Evolutionary conservation across 2,888 invertebrate species (phyloP), one percentile per base, ranked within the genome.

Genomic region (Galerucella pusilla): DNA sequence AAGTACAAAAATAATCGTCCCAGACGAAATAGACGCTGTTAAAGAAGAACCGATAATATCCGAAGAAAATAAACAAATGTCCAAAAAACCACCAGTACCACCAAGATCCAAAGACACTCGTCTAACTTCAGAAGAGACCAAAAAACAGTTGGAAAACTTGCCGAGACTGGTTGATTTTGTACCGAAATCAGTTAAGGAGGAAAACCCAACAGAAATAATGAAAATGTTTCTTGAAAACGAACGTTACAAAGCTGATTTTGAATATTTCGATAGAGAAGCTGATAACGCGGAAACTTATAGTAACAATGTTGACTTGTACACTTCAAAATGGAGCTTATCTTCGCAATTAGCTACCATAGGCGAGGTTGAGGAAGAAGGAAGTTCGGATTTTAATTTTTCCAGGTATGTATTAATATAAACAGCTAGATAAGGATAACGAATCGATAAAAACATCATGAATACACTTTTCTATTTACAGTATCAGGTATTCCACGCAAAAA

Each of bases 161-260:
- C 94, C 93, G 14, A 90, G 94, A 66, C 87, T 94, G 7, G 93
- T 94, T 74, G 93, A 94, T 87, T 91, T 93, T 85, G 92, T 94
- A 35, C 92, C 93, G 11, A 93, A 93, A 84, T 89, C 89, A 66
- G 88, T 75, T 16, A 83, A 81, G 67, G 78, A 80, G 4, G 87
- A 90, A 72, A 88, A 89, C 81, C 76, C 89, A 87, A 63, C 90
- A 88, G 85, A 85, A 74, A 81, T 84, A 6, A 81, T 85, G 70
- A 85, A 83, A 68, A 69, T 81, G 61, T 87, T 87, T 81, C 79
- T 87, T 71, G 86, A 86, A 74, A 85, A 84, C 70, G 87, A 87
- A 78, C 81, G 85, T 68, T 80, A 82, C 66, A 82, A 82, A 77
- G 77, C 81, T 14, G 81, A 79, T 71, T 80, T 75, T 57, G 77